phyloP scores from a whole-genome alignment of 2,888 invertebrate genomes.

The Mylabris sibirica region DNA sequence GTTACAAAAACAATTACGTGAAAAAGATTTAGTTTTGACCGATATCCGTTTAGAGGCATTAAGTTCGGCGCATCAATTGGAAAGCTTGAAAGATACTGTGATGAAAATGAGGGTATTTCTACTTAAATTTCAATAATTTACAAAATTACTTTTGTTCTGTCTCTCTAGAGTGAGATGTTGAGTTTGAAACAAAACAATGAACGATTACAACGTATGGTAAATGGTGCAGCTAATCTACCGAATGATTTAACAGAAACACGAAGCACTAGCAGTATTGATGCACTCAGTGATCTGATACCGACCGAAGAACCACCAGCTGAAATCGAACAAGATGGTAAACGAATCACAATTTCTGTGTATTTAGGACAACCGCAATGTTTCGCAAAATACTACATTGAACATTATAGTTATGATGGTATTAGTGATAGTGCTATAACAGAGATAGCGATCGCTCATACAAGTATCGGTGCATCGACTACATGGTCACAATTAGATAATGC shows the following conservation, averaged over 20 bases:
- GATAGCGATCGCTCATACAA: slow-evolving; percentile 86
- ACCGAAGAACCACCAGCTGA: slow-evolving; percentile 57
- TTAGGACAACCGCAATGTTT: slow-evolving; percentile 84
- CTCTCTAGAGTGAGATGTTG: slow-evolving; percentile 94
- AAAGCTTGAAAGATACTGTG: slow-evolving; percentile 95
- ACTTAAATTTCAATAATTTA: slow-evolving; percentile 4
- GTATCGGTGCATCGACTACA: slow-evolving; percentile 90
- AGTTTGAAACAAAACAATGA: slow-evolving; percentile 97
- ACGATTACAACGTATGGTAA: slow-evolving; percentile 86
- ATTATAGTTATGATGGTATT: slow-evolving; percentile 58
- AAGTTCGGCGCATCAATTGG: slow-evolving; percentile 96
- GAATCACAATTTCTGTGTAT: slow-evolving; percentile 87
- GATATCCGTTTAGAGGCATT: slow-evolving; percentile 96
- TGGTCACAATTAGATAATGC: slow-evolving; percentile 95
- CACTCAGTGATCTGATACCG: slow-evolving; percentile 58
- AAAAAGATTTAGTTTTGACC: slow-evolving; percentile 95
- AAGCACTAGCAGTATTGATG: slow-evolving; percentile 56
- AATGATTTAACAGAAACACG: slow-evolving; percentile 52
- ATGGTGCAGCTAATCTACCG: slow-evolving; percentile 52
- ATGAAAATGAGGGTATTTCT: slow-evolving; percentile 90
- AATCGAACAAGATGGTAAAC: slow-evolving; percentile 76
- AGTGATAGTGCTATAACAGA: slow-evolving; percentile 64
- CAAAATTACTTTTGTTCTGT: slow-evolving; percentile 3
- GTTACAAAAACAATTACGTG: slow-evolving; percentile 89
- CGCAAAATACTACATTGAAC: slow-evolving; percentile 60